Base-by-base conservation (phyloP, 2,797 vertebrate species). In the Sebastes umbrosus region DNA sequence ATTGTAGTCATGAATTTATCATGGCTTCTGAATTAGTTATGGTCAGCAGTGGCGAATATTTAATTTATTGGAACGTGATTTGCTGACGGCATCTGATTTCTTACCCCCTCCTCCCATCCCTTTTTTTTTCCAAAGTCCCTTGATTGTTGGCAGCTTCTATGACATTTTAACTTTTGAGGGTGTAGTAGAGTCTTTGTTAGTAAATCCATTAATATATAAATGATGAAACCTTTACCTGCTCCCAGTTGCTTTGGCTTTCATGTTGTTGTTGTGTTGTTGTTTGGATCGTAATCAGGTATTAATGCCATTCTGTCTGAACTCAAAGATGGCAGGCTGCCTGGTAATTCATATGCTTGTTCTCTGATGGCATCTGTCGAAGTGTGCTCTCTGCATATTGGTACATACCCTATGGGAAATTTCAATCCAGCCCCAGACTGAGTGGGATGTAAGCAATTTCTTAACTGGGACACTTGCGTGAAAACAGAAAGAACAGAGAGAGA, bases 171-270 rank as follows among this genome's bases (percentile, higher is more conserved):
- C 95, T 96, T 96, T 95, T 90, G 91, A 90, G 63, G 86, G 86
- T 89, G 79, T 81, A 79, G 82, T 80, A 31, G 91, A 94, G 94
- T 94, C 95, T 96, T 96, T 96, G 95, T 95, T 95, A 96, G 94
- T 96, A 93, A 96, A 95, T 88, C 92, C 94, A 96, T 96, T 95
- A 96, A 96, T 96, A 95, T 95, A 96, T 96, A 96, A 96, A 94
- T 95, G 95, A 96, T 95, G 95, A 94, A 96, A 96, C 96, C 95
- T 96, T 96, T 96, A 96, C 96, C 96, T 96, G 96, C 93, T 96
- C 96, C 95, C 95, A 94, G 92, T 96, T 95, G 95, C 95, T 91
- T 94, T 85, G 91, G 94, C 96, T 96, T 96, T 96, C 95, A 96
- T 96, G 96, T 96, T 96, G 95, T 96, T 96, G 95, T 96, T 95